Percentiles rank a stretch among this genome's conserved stretches.
phyloP scores from a whole-genome alignment of 2,888 invertebrate genomes.

The Protophormia terraenovae region DNA sequence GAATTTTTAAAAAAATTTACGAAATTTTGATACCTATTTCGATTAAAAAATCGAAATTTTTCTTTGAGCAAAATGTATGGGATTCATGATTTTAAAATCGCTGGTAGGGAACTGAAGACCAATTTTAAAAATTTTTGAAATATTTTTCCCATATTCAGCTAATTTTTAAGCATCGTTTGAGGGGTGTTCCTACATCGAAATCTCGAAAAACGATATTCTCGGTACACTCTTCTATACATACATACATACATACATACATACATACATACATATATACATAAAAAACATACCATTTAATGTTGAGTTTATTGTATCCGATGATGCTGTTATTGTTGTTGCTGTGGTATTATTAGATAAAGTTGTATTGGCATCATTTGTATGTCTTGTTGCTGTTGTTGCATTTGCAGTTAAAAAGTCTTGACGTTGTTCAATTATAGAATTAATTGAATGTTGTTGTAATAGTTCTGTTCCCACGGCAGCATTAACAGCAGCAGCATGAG shows the following conservation, averaged over 20 bases:
- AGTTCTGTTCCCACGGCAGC: constrained; percentile 80
- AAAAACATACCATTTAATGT: constrained; percentile 77
- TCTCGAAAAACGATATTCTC: no score
- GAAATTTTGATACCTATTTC: no score
- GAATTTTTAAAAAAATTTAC: no score
- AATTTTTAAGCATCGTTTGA: no score
- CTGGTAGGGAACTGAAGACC: no score
- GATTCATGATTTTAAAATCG: no score
- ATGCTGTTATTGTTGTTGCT: constrained; percentile 69
- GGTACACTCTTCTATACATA: background rate
- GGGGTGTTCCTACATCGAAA: no score
- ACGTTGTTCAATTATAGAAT: constrained; percentile 82
- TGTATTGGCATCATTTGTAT: constrained; percentile 48
- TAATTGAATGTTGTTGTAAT: constrained; percentile 83
- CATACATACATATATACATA: background rate
- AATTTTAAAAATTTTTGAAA: no score
- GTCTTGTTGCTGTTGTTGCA: constrained; percentile 24
- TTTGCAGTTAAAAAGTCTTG: constrained; percentile 75
- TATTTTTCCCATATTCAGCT: no score
- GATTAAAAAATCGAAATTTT: no score
- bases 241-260: background rate
- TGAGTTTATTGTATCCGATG: constrained; percentile 74
- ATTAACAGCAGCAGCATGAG: constrained; percentile 49
- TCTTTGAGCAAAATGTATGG: no score
- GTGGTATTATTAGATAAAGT: constrained; percentile 66